These are phyloP conservation scores for Anthopleura xanthogrammica DNA, from an alignment of 92 coral and sea anemone species.

Conservation along the genomic window DNA sequence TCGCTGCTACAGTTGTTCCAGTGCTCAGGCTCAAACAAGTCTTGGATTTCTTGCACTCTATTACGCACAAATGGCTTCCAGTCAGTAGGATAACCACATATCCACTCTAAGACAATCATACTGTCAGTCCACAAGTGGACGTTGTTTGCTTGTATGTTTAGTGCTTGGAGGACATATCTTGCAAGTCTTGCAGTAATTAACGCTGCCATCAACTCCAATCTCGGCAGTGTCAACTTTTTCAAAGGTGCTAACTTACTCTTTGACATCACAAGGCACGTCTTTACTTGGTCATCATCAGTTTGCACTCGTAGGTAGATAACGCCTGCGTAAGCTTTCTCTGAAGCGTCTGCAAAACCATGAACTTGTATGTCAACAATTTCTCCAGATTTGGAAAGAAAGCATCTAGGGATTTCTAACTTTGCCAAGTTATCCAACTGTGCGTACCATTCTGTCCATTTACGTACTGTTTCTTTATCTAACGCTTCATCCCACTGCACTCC, in stretches of 20 bases:
- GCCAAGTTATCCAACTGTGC: conserved; percentile 2
- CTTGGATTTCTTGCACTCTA: conserved; percentile 15
- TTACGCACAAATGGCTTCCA: conserved; percentile 15
- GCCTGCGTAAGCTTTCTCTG: conserved; percentile 13
- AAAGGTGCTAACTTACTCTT: conserved; percentile 14
- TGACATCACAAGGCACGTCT: conserved; percentile 11
- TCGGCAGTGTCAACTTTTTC: not conserved
- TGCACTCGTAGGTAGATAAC: conserved; percentile 4
- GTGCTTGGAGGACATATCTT: conserved; percentile 2
- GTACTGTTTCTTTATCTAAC: conserved; percentile 3
- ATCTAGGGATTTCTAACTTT: conserved; percentile 6
- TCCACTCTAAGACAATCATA: conserved; percentile 10
- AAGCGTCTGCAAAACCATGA: conserved; percentile 18
- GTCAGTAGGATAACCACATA: not conserved
- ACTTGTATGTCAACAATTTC: conserved; percentile 6
- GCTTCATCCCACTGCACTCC: conserved; percentile 18
- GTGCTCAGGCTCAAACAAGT: conserved; percentile 7
- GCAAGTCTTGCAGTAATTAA: conserved; percentile 14
- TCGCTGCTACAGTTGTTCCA: not conserved
- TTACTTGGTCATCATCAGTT: conserved; percentile 11
- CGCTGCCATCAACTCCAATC: conserved; percentile 17
- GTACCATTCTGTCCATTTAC: conserved; percentile 9
- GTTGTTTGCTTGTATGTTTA: conserved; percentile 1
- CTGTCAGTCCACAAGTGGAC: conserved; percentile 18
- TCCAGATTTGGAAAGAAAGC: conserved; percentile 15